Conservation (phyloP, 2,888 invertebrate genomes). For the Pristionchus exspectatus region DNA sequence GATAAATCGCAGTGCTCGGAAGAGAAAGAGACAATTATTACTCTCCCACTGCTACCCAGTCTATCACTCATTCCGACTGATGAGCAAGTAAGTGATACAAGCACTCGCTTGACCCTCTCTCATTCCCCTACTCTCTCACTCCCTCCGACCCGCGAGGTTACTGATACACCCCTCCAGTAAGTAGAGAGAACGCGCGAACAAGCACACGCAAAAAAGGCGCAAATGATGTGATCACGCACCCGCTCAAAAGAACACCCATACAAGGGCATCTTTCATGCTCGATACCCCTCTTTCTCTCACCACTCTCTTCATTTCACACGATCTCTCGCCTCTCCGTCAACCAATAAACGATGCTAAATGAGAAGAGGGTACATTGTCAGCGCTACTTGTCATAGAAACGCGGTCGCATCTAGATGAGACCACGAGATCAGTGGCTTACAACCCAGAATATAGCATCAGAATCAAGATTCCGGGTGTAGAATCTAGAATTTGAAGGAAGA, state of each 20-base stretch:
- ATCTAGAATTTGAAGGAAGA: too few relatives aligned
- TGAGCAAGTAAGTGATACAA: not conserved
- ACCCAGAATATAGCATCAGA: too few relatives aligned
- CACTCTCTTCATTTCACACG: not conserved
- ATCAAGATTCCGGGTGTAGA: too few relatives aligned
- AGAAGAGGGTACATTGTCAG: not conserved
- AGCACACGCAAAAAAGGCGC: not conserved
- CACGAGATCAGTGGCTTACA: too few relatives aligned
- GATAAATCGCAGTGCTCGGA: not conserved
- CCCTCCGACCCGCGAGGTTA: not conserved
- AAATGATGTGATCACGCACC: not conserved
- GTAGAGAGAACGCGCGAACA: not conserved
- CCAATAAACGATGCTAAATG: not conserved
- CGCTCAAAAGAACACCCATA: conserved; percentile 1
- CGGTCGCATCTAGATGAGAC: too few relatives aligned
- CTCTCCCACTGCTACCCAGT: not conserved
- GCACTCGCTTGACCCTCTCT: not conserved
- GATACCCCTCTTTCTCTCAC: not conserved
- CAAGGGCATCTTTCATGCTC: not conserved
- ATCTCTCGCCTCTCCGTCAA: too few relatives aligned
- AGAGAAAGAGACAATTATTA: not conserved
- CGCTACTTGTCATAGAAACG: too few relatives aligned
- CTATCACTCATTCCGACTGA: not conserved
- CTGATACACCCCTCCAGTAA: not conserved
- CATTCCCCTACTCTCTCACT: not conserved